A percentile compares a stretch with the other conserved stretches of the same genome.
Conservation (phyloP, 2,888 invertebrate species). For the Plagiodera versicolora region DNA sequence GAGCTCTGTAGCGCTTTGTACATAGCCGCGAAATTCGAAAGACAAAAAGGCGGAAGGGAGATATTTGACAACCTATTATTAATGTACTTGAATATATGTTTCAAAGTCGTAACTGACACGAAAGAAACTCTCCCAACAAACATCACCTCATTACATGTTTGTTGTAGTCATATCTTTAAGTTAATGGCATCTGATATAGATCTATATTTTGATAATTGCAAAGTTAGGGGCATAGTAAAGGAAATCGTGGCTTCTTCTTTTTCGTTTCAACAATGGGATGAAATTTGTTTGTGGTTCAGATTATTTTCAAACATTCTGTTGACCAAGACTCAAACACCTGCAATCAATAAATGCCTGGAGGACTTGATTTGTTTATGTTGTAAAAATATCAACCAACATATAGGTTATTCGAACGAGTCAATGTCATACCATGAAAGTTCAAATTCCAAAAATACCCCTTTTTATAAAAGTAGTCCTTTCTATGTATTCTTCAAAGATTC, state of each 20-base stretch:
- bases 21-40: too few relatives aligned
- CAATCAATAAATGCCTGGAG: neutral
- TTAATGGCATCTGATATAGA: slow-evolving; percentile 12
- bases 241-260: slow-evolving; percentile 11
- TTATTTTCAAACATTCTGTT: slow-evolving; percentile 7
- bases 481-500: neutral
- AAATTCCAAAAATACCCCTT: neutral
- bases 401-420: neutral
- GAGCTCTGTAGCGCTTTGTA: too few relatives aligned
- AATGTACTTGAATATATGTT: slow-evolving; percentile 1
- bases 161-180: slow-evolving; percentile 7
- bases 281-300: slow-evolving; percentile 11
- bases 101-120: neutral
- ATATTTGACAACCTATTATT: neutral
- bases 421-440: neutral
- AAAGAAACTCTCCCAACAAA: neutral
- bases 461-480: slow-evolving; percentile 2
- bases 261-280: neutral
- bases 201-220: neutral
- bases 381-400: neutral
- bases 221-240: neutral
- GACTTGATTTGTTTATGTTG: slow-evolving; percentile 14
- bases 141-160: neutral
- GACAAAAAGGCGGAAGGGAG: too few relatives aligned
- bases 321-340: slow-evolving; percentile 3